Evolutionary conservation across 2,797 vertebrate species (phyloP), one percentile per base, ranked within the genome.

Genomic region (Eutrigla gurnardus): DNA sequence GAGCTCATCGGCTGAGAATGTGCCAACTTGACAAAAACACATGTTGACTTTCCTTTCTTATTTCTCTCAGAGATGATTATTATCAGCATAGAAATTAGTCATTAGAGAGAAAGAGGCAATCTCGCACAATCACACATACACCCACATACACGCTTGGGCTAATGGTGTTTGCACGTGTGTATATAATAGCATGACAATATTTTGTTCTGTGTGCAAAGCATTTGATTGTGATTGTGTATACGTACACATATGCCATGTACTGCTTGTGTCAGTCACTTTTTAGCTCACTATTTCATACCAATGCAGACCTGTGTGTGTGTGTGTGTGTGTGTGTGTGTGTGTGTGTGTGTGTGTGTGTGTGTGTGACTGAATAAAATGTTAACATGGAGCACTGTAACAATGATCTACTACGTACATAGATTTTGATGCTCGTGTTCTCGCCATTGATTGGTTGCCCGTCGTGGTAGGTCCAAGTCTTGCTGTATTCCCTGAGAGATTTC

Each of bases 1-100:
- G 33, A 66, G 62, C 71, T 73, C 75, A 86, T 82, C 37, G 68
- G 77, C 35, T 78, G 62, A 78, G 82, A 90, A 84, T 86, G 78
- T 85, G 83, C 74, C 69, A 79, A 69, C 67, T 86, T 75, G 75
- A 90, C 87, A 85, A 81, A 87, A 90, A 82, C 63, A 52, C 75
- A 73, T 68, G 73, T 73, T 52, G 62, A 68, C 42, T 86, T 86
- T 88, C 45, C 65, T 82, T 75, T 73, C 81, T 72, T 74, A 77
- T 89, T 90, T 77, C 58, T 82, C 49, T 69, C 40, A 32, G 65
- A 82, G 68, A 73, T 83, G 74, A 89, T 87, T 86, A 78, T 12
- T 86, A 75, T 88, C 66, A 54, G 73, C 62, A 78, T 82, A 50
- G 64, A 84, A 86, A 87, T 84, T 47, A 85, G 73, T 81, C 70